Evolutionary conservation across 1,140 invertebrate species (phyloP).

Genomic region (Dendroctonus ponderosae): DNA sequence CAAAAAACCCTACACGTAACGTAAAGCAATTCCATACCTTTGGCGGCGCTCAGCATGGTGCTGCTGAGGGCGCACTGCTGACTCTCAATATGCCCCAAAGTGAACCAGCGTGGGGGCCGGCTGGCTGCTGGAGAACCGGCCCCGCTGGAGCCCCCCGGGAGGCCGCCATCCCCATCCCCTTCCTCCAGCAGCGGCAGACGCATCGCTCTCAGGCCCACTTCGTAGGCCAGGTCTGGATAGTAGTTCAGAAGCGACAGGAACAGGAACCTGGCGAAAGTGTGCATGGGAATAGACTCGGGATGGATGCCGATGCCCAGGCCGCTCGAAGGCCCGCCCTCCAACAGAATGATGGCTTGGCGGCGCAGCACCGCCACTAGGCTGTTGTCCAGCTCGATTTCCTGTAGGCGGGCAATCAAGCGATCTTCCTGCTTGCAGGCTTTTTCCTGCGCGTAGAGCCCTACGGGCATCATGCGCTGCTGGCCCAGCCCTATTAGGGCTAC

Average conservation of each 20-base stretch:
- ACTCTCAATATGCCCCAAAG: conserved; percentile 73
- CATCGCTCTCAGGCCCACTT: conserved; percentile 63
- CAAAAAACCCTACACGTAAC: too few species aligned
- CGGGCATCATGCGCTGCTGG: conserved; percentile 75
- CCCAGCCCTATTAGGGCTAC: conserved; percentile 70
- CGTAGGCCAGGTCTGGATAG: conserved; percentile 75
- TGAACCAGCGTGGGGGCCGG: conserved; percentile 69
- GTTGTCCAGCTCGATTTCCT: conserved; percentile 74
- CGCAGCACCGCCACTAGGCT: conserved; percentile 62
- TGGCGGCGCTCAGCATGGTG: conserved; percentile 73
- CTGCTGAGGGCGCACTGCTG: conserved; percentile 79
- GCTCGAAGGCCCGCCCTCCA: conserved; percentile 72
- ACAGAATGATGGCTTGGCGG: conserved; percentile 60
- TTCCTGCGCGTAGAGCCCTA: conserved; percentile 76
- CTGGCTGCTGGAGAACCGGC: conserved; percentile 36
- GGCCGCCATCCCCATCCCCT: conserved; percentile 58
- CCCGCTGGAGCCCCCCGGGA: conserved; percentile 47
- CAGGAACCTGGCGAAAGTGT: conserved; percentile 77
- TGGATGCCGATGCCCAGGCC: conserved; percentile 74
- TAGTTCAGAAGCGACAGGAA: conserved; percentile 72
- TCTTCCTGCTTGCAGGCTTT: conserved; percentile 76
- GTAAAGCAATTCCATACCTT: conserved; percentile 52
- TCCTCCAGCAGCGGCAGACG: conserved; percentile 76
- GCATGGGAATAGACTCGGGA: conserved; percentile 76
- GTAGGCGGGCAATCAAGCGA: conserved; percentile 69